phyloP scores from a whole-genome alignment of 2,797 vertebrate species.

The Clarias pachynema region DNA sequence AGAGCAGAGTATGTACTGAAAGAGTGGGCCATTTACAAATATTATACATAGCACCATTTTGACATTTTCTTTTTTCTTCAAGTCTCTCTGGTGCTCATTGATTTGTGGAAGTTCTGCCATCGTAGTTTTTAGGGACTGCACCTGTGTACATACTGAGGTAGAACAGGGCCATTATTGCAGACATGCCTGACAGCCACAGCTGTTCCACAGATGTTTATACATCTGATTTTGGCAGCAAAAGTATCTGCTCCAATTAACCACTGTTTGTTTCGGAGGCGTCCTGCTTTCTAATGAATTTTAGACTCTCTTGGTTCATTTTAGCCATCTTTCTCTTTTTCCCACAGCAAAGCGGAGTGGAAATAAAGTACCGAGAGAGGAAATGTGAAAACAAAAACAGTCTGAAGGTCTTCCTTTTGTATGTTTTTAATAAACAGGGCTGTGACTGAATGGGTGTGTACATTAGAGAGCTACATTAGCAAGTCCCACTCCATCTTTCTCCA shows the following conservation, averaged over 20 bases:
- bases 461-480: conserved; percentile 33
- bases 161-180: conserved; percentile 33
- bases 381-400: background rate
- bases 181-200: conserved; percentile 46
- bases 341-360: background rate
- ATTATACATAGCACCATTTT: background rate
- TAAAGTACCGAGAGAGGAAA: conserved; percentile 8
- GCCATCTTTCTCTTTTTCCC: background rate
- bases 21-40: conserved; percentile 8
- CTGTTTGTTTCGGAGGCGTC: conserved; percentile 25
- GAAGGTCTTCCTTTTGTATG: conserved; percentile 27
- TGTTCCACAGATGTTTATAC: conserved; percentile 57
- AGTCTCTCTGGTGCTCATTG: background rate
- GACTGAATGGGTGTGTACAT: conserved; percentile 22
- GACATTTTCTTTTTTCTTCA: background rate
- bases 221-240: conserved; percentile 47
- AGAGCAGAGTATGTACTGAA: background rate
- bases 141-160: conserved; percentile 48
- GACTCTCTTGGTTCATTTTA: background rate
- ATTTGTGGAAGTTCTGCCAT: conserved; percentile 10
- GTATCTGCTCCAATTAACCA: conserved; percentile 53
- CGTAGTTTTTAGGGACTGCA: conserved; percentile 32
- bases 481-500: conserved; percentile 3
- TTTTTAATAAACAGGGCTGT: conserved; percentile 28
- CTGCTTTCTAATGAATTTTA: conserved; percentile 18